phyloP scores from a whole-genome alignment of 2,797 vertebrate genomes.

The Coracias cyanogaster region DNA sequence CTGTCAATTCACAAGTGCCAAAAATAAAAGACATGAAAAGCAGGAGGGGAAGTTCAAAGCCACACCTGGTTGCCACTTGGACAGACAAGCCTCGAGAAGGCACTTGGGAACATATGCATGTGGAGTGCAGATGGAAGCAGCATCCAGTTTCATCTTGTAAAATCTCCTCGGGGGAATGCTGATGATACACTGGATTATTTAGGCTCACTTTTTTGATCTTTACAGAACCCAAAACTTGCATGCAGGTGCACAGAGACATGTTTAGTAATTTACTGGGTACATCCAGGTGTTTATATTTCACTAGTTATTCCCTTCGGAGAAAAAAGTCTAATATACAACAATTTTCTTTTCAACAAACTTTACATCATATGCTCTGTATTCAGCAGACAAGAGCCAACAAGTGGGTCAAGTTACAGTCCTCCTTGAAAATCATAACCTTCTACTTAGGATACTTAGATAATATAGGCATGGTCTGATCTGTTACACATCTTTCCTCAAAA shows the following conservation, averaged over 20 bases:
- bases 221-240: neutral
- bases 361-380: neutral
- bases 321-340: neutral
- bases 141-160: neutral
- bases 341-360: neutral
- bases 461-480: fast-evolving
- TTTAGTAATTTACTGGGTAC: neutral
- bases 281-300: neutral
- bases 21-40: neutral
- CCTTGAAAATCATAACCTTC: neutral
- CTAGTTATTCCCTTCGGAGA: neutral
- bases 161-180: neutral
- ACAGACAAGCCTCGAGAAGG: neutral
- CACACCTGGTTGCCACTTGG: neutral
- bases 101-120: neutral
- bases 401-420: neutral
- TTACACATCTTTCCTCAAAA: neutral
- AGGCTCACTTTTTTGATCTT: neutral
- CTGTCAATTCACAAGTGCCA: neutral
- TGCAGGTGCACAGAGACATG: neutral
- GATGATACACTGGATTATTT: neutral
- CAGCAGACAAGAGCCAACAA: neutral
- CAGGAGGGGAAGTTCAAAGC: neutral
- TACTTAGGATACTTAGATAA: neutral
- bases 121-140: neutral